Conservation (phyloP, 1,140 invertebrate genomes). For the Lepidurus couesii region DNA sequence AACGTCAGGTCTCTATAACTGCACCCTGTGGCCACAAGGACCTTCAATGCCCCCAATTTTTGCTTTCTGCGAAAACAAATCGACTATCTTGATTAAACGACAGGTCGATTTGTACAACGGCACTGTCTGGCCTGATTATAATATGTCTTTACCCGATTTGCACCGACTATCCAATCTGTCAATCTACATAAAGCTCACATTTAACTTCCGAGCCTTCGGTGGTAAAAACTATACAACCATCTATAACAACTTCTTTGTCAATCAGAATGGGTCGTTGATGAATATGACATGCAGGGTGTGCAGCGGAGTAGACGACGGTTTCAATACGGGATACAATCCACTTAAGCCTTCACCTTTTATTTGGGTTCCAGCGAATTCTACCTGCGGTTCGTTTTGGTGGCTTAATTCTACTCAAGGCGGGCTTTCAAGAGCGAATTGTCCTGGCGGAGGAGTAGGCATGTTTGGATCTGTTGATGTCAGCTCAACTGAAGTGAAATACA, state of each 20-base stretch:
- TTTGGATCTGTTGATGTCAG: background rate
- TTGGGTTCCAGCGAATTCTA: background rate
- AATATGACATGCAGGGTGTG: background rate
- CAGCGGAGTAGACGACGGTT: too few species aligned
- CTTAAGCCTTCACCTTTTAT: background rate
- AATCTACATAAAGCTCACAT: background rate
- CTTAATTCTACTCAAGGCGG: background rate
- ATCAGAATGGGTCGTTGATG: background rate
- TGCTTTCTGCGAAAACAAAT: background rate
- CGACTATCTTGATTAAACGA: background rate
- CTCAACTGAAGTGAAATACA: background rate
- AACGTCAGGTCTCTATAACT: background rate
- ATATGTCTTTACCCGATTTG: background rate
- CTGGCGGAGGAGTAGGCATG: background rate
- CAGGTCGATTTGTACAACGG: background rate
- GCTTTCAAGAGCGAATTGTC: background rate
- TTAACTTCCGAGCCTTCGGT: background rate
- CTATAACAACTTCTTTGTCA: background rate
- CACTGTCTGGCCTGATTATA: background rate
- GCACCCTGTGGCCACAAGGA: background rate
- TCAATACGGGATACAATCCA: too few species aligned
- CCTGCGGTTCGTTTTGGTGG: background rate
- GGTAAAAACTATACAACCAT: background rate
- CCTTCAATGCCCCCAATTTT: background rate
- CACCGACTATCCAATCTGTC: background rate